Evolutionary conservation across 53 echinoderm and acorn worm species (phyloP).

Genomic region (Echinarachnius parma): DNA sequence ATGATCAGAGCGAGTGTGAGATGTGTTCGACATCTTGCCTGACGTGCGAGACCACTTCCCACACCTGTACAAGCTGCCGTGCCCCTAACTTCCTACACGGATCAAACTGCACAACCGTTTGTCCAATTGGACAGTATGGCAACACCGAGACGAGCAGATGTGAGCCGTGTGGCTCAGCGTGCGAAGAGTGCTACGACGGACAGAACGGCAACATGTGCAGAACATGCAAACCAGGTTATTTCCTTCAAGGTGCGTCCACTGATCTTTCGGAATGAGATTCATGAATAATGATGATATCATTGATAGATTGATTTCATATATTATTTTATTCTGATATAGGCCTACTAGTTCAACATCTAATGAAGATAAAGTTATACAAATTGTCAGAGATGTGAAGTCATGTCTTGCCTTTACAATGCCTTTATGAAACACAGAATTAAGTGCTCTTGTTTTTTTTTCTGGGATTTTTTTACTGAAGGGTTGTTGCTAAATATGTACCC

Average conservation of each 20-base stretch:
- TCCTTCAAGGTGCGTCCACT: constrained; percentile 80
- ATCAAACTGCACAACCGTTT: constrained; percentile 43
- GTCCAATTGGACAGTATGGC: constrained; percentile 74
- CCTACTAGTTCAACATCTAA: too few species aligned
- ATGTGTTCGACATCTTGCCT: constrained; percentile 63
- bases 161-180: constrained; percentile 55
- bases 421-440: too few species aligned
- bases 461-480: too few species aligned
- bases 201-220: constrained; percentile 53
- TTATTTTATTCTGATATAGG: too few species aligned
- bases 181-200: constrained; percentile 83
- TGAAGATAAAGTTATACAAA: too few species aligned
- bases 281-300: too few species aligned
- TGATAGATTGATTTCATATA: too few species aligned
- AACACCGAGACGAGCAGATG: constrained; percentile 51
- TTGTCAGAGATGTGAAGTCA: too few species aligned
- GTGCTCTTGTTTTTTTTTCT: too few species aligned
- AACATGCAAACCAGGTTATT: constrained; percentile 57
- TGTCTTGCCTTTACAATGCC: too few species aligned
- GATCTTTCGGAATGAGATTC: too few species aligned
- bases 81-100: constrained; percentile 59
- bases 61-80: constrained; percentile 56
- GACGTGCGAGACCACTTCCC: constrained; percentile 50
- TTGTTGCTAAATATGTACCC: too few species aligned
- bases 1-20: constrained; percentile 42